Conservation (phyloP, 2,113 vertebrate species). For the Ciconia boyciana region DNA sequence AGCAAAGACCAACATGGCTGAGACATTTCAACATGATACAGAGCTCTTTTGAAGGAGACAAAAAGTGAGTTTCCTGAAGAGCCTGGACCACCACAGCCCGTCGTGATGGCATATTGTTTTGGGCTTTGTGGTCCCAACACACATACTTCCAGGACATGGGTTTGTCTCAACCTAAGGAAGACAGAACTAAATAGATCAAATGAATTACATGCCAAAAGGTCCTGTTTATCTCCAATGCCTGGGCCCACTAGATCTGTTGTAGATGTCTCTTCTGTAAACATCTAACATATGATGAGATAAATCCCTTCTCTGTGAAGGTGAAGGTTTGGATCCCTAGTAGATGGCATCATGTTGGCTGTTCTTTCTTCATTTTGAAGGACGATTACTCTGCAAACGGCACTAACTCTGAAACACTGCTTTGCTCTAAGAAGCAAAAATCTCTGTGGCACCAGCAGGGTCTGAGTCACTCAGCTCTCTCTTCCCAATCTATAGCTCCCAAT, state of each 20-base stretch:
- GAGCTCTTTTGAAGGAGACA: not conserved
- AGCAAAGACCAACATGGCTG: not conserved
- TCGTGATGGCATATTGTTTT: not conserved
- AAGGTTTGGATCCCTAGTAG: not conserved
- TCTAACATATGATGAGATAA: not conserved
- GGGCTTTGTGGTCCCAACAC: not conserved
- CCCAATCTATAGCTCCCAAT: not conserved
- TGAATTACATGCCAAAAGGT: not conserved
- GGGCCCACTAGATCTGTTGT: not conserved
- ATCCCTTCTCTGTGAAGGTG: not conserved
- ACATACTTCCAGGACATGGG: not conserved
- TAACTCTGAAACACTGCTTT: not conserved
- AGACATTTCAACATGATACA: not conserved
- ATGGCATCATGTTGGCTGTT: not conserved
- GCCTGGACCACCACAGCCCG: not conserved
- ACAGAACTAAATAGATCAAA: not conserved
- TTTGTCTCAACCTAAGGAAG: not conserved
- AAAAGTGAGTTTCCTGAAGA: not conserved
- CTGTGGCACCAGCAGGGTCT: not conserved
- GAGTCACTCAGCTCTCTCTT: not conserved
- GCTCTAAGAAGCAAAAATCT: not conserved
- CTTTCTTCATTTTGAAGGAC: not conserved
- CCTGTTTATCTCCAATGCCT: not conserved
- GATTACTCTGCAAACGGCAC: not conserved
- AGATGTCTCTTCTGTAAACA: not conserved